These are phyloP conservation scores for Aplysina aerophoba DNA, from an alignment of 37 sponge, comb jelly and placozoan genomes.

Conservation along the genomic window DNA sequence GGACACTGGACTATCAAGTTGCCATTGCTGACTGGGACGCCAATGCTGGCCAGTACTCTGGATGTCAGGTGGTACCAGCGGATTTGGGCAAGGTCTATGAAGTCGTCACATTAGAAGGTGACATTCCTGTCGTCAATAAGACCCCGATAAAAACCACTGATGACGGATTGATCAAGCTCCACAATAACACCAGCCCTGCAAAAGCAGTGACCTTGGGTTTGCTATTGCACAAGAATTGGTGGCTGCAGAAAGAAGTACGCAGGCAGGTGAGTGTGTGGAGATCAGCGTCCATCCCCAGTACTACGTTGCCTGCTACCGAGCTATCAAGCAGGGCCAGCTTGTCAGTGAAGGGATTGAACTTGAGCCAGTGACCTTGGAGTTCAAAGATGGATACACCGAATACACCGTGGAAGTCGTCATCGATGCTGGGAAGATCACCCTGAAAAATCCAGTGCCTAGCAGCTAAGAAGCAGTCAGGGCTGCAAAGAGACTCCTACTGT, in stretches of 20 bases:
- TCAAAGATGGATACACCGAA: background rate
- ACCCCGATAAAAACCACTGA: background rate
- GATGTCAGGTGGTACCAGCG: background rate
- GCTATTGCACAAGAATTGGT: too few species aligned
- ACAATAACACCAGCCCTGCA: background rate
- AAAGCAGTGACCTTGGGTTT: too few species aligned
- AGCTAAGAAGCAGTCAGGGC: too few species aligned
- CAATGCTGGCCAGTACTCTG: background rate
- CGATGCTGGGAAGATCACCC: too few species aligned
- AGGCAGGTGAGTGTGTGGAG: too few species aligned
- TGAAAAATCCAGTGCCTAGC: too few species aligned
- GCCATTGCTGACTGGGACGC: constrained; percentile 13
- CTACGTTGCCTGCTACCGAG: too few species aligned
- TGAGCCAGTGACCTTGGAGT: background rate
- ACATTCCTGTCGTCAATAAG: background rate
- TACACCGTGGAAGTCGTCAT: background rate
- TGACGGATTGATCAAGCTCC: background rate
- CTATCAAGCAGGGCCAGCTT: background rate
- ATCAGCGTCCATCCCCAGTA: too few species aligned
- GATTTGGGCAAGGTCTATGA: background rate
- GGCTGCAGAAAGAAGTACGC: too few species aligned
- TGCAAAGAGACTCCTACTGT: too few species aligned
- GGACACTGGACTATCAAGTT: background rate
- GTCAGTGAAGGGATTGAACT: background rate
- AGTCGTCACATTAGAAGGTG: background rate